These are phyloP conservation scores for Notodonta ziczac DNA, from an alignment of 2,888 invertebrate species.

Conservation along the genomic window DNA sequence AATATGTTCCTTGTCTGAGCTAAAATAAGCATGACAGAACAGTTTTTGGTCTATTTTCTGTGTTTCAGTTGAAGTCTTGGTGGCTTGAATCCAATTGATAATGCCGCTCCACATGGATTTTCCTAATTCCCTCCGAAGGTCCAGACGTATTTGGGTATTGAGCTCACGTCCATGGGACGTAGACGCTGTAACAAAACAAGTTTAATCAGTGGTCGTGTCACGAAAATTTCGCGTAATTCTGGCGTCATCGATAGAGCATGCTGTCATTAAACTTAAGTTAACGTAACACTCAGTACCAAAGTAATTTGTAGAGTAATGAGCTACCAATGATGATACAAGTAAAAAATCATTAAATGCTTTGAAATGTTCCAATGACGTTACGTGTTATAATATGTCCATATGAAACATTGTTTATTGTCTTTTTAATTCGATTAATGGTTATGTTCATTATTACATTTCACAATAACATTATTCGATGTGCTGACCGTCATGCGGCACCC, in stretches of 20 bases:
- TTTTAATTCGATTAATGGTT: constrained; percentile 7
- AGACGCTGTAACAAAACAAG: not conserved
- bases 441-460: constrained; percentile 17
- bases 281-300: no score
- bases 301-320: no score
- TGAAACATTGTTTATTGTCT: not conserved
- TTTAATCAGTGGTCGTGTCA: no score
- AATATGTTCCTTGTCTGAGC: not conserved
- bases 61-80: not conserved
- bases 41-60: not conserved
- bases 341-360: no score
- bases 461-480: constrained; percentile 13
- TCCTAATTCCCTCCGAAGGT: not conserved
- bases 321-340: no score
- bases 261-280: no score
- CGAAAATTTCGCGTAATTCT: no score
- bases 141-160: not conserved
- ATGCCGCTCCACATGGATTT: not conserved
- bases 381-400: no score
- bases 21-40: not conserved
- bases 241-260: no score
- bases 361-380: no score
- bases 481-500: constrained; percentile 16
- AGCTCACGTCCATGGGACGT: not conserved
- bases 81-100: not conserved